A percentile compares a stretch with the other conserved stretches of the same genome.
phyloP scores from a whole-genome alignment of 2,797 vertebrate species.

The Catharus ustulatus region DNA sequence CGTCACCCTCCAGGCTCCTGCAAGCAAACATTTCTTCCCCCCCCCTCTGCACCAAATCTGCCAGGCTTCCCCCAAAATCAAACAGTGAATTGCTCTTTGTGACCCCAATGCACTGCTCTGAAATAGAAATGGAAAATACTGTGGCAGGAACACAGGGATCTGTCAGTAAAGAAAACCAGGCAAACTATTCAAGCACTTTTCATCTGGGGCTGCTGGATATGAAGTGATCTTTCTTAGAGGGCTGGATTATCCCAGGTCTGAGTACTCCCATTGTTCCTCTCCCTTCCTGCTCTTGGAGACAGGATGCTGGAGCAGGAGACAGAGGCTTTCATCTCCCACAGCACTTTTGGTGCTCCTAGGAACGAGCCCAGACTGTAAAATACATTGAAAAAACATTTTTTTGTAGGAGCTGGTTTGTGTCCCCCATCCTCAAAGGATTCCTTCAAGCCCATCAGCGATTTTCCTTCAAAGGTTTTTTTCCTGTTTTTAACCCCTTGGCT shows the following conservation, averaged over 20 bases:
- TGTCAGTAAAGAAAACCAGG: conserved; percentile 46
- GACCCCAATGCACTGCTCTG: not conserved
- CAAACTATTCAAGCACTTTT: conserved; percentile 1
- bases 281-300: not conserved
- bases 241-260: not conserved
- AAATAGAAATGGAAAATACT: conserved; percentile 13
- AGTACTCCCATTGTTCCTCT: conserved; percentile 2
- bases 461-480: not conserved
- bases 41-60: not conserved
- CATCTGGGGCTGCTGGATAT: conserved; percentile 11
- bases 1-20: conserved; percentile 29
- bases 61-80: conserved; percentile 18
- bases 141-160: not conserved
- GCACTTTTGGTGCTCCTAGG: not conserved
- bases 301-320: conserved; percentile 30
- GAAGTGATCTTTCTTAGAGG: conserved; percentile 41
- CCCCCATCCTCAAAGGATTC: not conserved
- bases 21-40: conserved; percentile 27
- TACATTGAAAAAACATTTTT: conserved; percentile 3
- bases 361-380: not conserved
- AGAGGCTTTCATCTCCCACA: not conserved
- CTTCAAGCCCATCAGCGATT: not conserved
- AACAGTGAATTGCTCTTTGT: not conserved
- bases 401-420: conserved; percentile 9
- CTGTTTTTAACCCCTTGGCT: not conserved